Evolutionary conservation across 1,140 invertebrate genomes (phyloP).

Genomic region (Formica exsecta): DNA sequence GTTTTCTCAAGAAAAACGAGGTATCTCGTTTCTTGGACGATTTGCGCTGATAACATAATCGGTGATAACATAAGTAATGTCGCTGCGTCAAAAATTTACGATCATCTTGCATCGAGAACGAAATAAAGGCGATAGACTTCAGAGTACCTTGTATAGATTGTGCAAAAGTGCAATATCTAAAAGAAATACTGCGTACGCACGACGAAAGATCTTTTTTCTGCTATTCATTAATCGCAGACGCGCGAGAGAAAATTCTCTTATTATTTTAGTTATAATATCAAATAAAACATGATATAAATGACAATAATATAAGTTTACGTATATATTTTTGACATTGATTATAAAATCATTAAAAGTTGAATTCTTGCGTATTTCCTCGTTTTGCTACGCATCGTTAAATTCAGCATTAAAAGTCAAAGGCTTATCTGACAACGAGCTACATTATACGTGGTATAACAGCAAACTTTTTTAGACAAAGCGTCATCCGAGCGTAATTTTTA

Average conservation of each 20-base stretch:
- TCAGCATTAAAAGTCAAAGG: slow-evolving; percentile 3
- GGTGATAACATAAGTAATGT: slow-evolving; percentile 62
- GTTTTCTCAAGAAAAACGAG: slow-evolving; percentile 20
- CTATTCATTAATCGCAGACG: background rate
- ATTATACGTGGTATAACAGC: background rate
- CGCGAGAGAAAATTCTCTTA: background rate
- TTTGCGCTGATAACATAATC: slow-evolving; percentile 62
- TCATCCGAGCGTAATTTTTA: slow-evolving; percentile 29
- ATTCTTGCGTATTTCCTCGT: background rate
- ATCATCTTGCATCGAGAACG: slow-evolving; percentile 68
- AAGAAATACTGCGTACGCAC: background rate
- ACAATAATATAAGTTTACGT: background rate
- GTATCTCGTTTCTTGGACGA: slow-evolving; percentile 28
- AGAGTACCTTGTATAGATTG: background rate
- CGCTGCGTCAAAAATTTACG: slow-evolving; percentile 66
- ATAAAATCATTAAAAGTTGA: slow-evolving; percentile 15
- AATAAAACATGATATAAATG: background rate
- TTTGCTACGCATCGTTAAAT: slow-evolving; percentile 1
- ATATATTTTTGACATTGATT: background rate
- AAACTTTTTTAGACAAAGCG: background rate
- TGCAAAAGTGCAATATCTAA: background rate
- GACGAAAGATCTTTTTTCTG: background rate
- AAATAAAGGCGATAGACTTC: background rate
- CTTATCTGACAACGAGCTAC: background rate
- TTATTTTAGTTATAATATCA: background rate